Conservation (phyloP, 2,797 vertebrate genomes). For the Thaleichthys pacificus region DNA sequence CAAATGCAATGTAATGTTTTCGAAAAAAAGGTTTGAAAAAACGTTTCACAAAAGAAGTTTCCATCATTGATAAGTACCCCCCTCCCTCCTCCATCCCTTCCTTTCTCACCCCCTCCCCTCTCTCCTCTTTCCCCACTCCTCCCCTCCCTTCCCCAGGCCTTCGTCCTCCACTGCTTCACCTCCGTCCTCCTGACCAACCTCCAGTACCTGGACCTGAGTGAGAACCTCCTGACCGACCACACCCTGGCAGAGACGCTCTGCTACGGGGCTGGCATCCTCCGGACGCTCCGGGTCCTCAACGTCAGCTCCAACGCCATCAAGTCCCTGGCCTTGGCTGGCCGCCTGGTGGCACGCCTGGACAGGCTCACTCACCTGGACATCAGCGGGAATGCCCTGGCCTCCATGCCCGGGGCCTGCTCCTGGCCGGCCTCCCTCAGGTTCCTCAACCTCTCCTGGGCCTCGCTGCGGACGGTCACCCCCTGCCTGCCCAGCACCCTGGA, state of each 20-base stretch:
- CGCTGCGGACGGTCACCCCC: conserved; percentile 48
- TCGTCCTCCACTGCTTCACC: conserved; percentile 67
- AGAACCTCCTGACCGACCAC: conserved; percentile 71
- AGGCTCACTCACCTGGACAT: conserved; percentile 70
- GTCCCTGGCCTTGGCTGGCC: conserved; percentile 47
- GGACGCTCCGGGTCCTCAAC: conserved; percentile 69
- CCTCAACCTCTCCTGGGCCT: conserved; percentile 75
- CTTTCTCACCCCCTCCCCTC: no score
- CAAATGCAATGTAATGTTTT: no score
- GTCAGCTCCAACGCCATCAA: conserved; percentile 74
- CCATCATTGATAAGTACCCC: background rate
- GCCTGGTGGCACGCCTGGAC: conserved; percentile 35
- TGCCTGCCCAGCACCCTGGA: conserved; percentile 72
- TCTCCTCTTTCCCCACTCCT: background rate
- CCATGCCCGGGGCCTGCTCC: conserved; percentile 58
- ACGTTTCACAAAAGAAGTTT: no score
- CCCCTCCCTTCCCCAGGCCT: conserved; percentile 32
- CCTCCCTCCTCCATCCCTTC: background rate
- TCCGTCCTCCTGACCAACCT: conserved; percentile 60
- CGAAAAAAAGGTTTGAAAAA: no score
- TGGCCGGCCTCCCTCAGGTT: conserved; percentile 71
- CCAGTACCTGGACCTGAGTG: conserved; percentile 74
- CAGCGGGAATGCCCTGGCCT: conserved; percentile 72
- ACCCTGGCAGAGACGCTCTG: conserved; percentile 66
- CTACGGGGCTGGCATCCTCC: conserved; percentile 43